Evolutionary conservation across 2,888 invertebrate species (phyloP), one percentile per base, ranked within the genome.

Genomic region (Hirtodrosophila alboralis): DNA sequence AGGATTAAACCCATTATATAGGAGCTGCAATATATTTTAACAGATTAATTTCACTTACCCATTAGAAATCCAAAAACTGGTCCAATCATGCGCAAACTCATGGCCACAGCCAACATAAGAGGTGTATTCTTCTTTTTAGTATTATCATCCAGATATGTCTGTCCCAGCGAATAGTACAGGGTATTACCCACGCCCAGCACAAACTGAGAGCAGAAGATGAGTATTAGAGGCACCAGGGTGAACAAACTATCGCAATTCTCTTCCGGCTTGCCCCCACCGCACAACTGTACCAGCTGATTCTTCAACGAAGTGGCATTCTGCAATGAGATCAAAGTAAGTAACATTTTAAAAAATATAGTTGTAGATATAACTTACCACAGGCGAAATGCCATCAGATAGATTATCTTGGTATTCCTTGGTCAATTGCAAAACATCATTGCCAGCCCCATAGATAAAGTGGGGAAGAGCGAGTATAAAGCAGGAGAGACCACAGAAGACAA

Each of bases 121-220:
- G 94, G 94, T 0, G 93, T 93, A 68, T 93, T 93, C 10, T 92
- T 92, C 78, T 94, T 93, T 79, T 93, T 92, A 0, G 93, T 92
- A 72, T 94, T 94, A 75, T 94, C 94, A 84, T 94, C 94, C 71
- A 94, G 87, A 84, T 94, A 94, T 0, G 94, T 93, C 81, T 94
- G 93, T 0, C 94, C 94, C 33, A 94, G 89, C 0, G 93, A 92
- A 84, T 92, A 94, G 86, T 93, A 94, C 23, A 94, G 86, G 1
- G 94, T 93, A 59, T 93, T 93, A 9, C 94, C 94, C 53, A 94
- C 92, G 9, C 94, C 94, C 38, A 94, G 92, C 36, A 95, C 92
- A 81, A 94, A 93, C 87, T 94, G 94, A 0, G 94, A 94, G 33
- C 94, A 77, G 76, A 94, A 93, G 58, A 94, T 92, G 28, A 94